Percentiles rank a stretch among this genome's conserved stretches.
These are phyloP conservation scores for Paracanthobrama guichenoti DNA, from an alignment of 2,113 vertebrate species.

Conservation along the genomic window DNA sequence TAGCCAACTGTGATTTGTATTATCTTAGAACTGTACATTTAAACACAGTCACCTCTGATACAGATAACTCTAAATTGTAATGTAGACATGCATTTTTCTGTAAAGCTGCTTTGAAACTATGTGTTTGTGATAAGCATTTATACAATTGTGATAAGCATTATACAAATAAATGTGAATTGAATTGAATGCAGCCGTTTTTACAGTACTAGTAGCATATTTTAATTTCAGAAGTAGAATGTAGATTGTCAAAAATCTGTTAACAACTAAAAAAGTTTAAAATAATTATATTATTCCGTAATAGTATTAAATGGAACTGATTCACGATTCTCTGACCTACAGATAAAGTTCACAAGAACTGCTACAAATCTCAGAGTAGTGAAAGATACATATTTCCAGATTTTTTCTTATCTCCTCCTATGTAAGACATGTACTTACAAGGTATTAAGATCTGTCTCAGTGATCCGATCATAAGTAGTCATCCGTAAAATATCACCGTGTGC, in stretches of 20 bases:
- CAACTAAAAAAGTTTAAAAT: not conserved
- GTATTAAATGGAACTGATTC: not conserved
- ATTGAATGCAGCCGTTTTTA: not conserved
- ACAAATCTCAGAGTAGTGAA: slow-evolving; percentile 52
- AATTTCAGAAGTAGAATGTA: not conserved
- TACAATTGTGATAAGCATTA: too few species aligned
- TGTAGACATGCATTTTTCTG: too few species aligned
- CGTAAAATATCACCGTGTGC: not conserved
- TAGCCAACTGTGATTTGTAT: too few species aligned
- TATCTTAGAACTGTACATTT: too few species aligned
- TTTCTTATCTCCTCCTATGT: slow-evolving; percentile 55
- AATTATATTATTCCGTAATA: not conserved
- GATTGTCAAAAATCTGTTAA: not conserved
- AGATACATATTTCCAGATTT: slow-evolving; percentile 42
- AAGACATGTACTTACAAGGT: not conserved
- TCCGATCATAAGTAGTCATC: not conserved
- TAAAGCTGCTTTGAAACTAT: too few species aligned
- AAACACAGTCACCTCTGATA: too few species aligned
- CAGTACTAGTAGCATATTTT: not conserved
- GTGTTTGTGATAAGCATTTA: too few species aligned
- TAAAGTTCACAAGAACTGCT: slow-evolving; percentile 27
- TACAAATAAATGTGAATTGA: too few species aligned
- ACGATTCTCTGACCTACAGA: not conserved
- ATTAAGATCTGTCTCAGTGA: slow-evolving; percentile 9
- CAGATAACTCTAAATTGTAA: too few species aligned